Percentiles rank a stretch among this genome's conserved stretches.
phyloP scores from a whole-genome alignment of 2,797 vertebrate species.

The Catostomus latipinnis region DNA sequence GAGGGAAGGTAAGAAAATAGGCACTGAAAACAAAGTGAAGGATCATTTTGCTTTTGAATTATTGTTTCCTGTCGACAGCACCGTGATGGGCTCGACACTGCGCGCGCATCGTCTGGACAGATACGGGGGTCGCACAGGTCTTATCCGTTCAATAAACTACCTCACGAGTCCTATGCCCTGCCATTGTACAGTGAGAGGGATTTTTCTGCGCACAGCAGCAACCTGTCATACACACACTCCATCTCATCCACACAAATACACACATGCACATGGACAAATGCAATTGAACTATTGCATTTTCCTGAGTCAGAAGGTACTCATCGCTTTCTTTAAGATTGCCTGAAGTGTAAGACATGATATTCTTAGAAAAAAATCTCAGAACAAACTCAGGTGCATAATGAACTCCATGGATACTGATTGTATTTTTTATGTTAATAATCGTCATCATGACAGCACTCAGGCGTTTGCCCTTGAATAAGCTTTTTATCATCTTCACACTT shows the following conservation, averaged over 20 bases:
- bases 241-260: slow-evolving; percentile 32
- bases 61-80: slow-evolving; percentile 58
- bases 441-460: not conserved
- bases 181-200: slow-evolving; percentile 38
- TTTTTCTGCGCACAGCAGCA: slow-evolving; percentile 50
- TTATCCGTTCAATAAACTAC: slow-evolving; percentile 54
- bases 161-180: slow-evolving; percentile 41
- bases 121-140: slow-evolving; percentile 51
- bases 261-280: slow-evolving; percentile 11
- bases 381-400: not conserved
- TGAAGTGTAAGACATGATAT: not conserved
- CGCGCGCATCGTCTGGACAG: slow-evolving; percentile 52
- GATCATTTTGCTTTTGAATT: slow-evolving; percentile 67
- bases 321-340: not conserved
- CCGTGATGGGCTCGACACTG: slow-evolving; percentile 55
- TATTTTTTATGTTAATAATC: not conserved
- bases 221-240: slow-evolving; percentile 37
- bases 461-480: not conserved
- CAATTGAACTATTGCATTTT: slow-evolving; percentile 12
- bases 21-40: slow-evolving; percentile 55
- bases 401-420: too few relatives aligned
- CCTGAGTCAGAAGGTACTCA: not conserved
- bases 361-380: not conserved
- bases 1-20: not conserved
- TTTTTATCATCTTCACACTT: not conserved